Percentiles rank a stretch among this genome's conserved stretches.
phyloP scores from a whole-genome alignment of 2,113 vertebrate genomes.

The Theristicus caerulescens region DNA sequence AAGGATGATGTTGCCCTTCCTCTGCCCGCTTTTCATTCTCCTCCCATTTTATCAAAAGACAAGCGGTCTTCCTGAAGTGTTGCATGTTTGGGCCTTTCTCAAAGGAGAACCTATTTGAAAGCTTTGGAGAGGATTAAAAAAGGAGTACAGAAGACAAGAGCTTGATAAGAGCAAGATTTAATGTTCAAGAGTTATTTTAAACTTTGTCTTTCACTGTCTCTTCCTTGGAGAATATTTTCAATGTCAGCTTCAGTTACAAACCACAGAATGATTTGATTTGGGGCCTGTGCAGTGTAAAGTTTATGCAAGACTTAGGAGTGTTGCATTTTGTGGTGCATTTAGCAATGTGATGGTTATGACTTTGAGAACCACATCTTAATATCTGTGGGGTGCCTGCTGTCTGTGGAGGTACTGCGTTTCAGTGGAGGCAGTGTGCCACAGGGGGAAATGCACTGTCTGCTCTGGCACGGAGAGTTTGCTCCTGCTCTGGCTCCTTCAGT shows the following conservation, averaged over 20 bases:
- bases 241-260: constrained; percentile 11
- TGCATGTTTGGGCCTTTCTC: background rate
- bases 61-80: background rate
- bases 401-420: background rate
- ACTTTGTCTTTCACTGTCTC: background rate
- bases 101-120: constrained; percentile 34
- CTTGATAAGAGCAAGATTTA: constrained; percentile 43
- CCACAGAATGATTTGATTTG: background rate
- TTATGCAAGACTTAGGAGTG: background rate
- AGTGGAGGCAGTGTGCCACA: background rate
- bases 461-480: background rate
- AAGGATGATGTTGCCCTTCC: background rate
- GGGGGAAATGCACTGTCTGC: background rate
- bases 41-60: background rate
- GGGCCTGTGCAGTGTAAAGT: background rate
- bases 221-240: constrained; percentile 11
- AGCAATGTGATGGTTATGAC: background rate
- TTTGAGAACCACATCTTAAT: background rate
- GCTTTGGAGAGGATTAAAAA: constrained; percentile 43
- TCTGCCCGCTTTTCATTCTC: background rate
- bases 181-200: constrained; percentile 33
- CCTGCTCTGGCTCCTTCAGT: background rate
- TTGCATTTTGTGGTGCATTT: background rate
- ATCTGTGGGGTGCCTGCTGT: background rate
- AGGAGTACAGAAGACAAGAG: constrained; percentile 22